Evolutionary conservation across 2,888 invertebrate species (phyloP), one percentile per base, ranked within the genome.

Genomic region (Drosophila pseudotalamancana): DNA sequence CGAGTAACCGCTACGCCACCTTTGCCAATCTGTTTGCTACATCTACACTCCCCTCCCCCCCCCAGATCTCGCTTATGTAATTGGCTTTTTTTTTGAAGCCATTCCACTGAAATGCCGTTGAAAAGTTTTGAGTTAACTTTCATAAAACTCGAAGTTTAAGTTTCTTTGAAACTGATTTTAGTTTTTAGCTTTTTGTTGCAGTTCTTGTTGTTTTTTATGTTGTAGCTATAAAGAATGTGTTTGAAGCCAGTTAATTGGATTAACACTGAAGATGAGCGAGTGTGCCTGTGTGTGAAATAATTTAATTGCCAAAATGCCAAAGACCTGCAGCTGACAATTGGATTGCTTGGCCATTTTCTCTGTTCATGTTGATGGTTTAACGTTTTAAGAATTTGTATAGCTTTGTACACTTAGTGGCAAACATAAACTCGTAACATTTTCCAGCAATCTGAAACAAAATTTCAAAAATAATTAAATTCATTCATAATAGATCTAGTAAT

Each of bases 201-300:
- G 18, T 53, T 61, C 12, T 46, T 31, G 55, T 12, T 56, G 42
- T 37, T 40, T 32, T 59, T 50, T 63, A 27, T 69, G 48, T 51
- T 54, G 54, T 57, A 62, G 64, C 61, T 71, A 64, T 67, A 73
- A 73, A 73, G 85, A 80, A 84, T 80, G 79, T 78, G 59, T 84
- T 80, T 85, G 82, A 80, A 68, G 79, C 71, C 73, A 81, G 82
- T 81, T 85, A 81, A 81, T 81, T 81, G 80, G 85, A 81, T 81
- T 84, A 79, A 79, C 84, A 72, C 79, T 61, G 45, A 48, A 49
- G 62, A 37, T 50, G 43, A 35, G 42, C 27, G 18, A 21, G 56
- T 51, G 46, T 42, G 23, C 34, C 25, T 31, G 8, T 40, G 8
- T 9, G 12, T 35, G 12, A 84, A 84, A 84, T 79, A 69, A 81